A percentile compares a stretch with the other conserved stretches of the same genome.
phyloP scores from a whole-genome alignment of 2,888 invertebrate species.

The Teinopalpus imperialis region DNA sequence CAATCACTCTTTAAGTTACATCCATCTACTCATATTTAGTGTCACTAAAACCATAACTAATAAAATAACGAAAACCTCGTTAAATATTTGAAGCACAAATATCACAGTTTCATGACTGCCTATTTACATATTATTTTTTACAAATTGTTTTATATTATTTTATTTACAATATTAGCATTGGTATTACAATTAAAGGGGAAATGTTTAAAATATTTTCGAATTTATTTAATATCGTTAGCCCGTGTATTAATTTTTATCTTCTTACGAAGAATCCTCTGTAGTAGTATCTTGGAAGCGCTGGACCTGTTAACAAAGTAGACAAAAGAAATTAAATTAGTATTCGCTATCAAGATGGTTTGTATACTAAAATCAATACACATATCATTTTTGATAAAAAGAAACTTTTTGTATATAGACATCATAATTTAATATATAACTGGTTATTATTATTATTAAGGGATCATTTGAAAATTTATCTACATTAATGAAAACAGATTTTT shows the following conservation, averaged over 20 bases:
- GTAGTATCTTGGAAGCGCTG: slow-evolving; percentile 45
- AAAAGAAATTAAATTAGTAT: too few relatives aligned
- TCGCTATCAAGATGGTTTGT: too few relatives aligned
- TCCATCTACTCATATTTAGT: slow-evolving; percentile 17
- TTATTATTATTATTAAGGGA: too few relatives aligned
- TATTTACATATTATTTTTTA: slow-evolving; percentile 33
- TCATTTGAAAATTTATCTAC: too few relatives aligned
- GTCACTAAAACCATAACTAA: slow-evolving; percentile 11
- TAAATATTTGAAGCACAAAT: slow-evolving; percentile 27
- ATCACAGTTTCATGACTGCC: slow-evolving; percentile 37
- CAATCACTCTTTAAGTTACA: slow-evolving; percentile 26
- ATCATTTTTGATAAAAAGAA: too few relatives aligned
- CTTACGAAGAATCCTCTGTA: slow-evolving; percentile 48
- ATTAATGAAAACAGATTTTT: too few relatives aligned
- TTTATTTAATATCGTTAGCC: slow-evolving; percentile 17
- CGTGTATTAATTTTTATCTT: too few relatives aligned
- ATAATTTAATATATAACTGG: too few relatives aligned
- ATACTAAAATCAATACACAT: too few relatives aligned
- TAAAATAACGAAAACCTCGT: slow-evolving; percentile 10
- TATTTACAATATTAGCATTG: slow-evolving; percentile 21
- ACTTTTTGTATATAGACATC: too few relatives aligned
- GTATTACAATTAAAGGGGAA: slow-evolving; percentile 12
- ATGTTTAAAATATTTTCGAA: slow-evolving; percentile 13
- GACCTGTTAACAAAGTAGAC: slow-evolving; percentile 46
- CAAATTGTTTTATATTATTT: slow-evolving; percentile 18